Evolutionary conservation across 2,797 vertebrate genomes (phyloP).

Genomic region (Gallinago solitaria): DNA sequence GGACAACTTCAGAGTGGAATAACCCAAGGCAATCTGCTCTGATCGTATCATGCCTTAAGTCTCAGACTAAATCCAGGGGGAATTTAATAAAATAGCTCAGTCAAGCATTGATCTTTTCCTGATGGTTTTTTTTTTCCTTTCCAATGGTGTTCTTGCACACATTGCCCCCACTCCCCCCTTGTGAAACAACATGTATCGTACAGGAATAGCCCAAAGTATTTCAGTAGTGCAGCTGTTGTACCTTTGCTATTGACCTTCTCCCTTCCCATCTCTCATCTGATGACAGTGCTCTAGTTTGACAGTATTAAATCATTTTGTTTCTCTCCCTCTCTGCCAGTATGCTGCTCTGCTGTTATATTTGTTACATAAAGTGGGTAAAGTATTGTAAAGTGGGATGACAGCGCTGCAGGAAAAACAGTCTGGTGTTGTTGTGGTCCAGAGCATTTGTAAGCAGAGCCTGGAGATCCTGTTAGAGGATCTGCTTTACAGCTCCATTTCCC

Average conservation of each 20-base stretch:
- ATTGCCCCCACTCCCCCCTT: neutral
- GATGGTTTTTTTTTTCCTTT: slow-evolving; percentile 41
- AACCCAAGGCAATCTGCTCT: slow-evolving; percentile 77
- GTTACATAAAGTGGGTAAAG: neutral
- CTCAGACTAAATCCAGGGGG: slow-evolving; percentile 59
- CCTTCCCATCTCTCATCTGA: neutral
- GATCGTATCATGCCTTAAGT: slow-evolving; percentile 73
- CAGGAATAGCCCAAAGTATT: slow-evolving; percentile 27
- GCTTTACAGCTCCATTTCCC: neutral
- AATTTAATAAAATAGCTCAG: slow-evolving; percentile 75
- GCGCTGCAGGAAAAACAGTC: neutral
- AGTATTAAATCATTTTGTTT: neutral
- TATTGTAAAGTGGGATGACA: neutral
- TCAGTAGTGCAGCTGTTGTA: neutral
- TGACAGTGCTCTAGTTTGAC: neutral
- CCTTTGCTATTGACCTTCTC: slow-evolving; percentile 25
- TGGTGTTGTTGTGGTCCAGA: neutral
- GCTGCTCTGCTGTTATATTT: neutral
- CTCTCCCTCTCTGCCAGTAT: neutral
- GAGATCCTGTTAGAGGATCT: neutral
- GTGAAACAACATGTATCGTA: slow-evolving; percentile 28
- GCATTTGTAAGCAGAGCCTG: neutral
- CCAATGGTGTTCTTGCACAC: slow-evolving; percentile 37
- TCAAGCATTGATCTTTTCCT: slow-evolving; percentile 74
- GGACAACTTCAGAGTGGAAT: slow-evolving; percentile 76